A percentile compares a stretch with the other conserved stretches of the same genome.
These are phyloP conservation scores for Hofmannophila pseudospretella DNA, from an alignment of 2,888 invertebrate species.

Conservation along the genomic window DNA sequence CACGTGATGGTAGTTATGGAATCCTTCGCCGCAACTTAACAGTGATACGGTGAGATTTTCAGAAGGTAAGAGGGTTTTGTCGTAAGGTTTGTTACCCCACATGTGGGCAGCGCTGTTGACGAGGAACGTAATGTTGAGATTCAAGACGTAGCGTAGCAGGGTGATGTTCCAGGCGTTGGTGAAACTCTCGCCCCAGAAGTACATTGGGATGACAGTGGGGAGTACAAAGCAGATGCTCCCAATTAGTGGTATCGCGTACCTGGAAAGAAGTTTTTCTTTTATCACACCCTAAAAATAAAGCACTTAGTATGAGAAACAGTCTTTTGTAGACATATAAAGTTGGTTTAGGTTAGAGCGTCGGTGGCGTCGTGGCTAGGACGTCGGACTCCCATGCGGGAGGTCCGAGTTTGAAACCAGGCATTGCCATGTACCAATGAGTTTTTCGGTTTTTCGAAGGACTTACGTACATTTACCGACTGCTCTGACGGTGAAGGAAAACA, in stretches of 20 bases:
- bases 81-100: slow-evolving; percentile 62
- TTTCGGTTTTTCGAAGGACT: too few relatives aligned
- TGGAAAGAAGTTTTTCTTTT: too few relatives aligned
- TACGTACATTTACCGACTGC: too few relatives aligned
- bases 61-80: slow-evolving; percentile 38
- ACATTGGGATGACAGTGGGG: slow-evolving; percentile 61
- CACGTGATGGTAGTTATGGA: slow-evolving; percentile 47
- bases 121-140: slow-evolving; percentile 76
- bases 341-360: too few relatives aligned
- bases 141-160: slow-evolving; percentile 71
- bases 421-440: too few relatives aligned
- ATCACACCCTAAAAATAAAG: too few relatives aligned
- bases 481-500: too few relatives aligned
- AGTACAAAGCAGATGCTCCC: slow-evolving; percentile 72
- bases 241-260: slow-evolving; percentile 80
- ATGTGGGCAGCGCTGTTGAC: slow-evolving; percentile 82
- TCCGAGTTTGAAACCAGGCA: too few relatives aligned
- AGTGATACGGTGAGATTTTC: slow-evolving; percentile 30
- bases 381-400: too few relatives aligned
- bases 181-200: slow-evolving; percentile 75
- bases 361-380: too few relatives aligned
- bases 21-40: slow-evolving; percentile 39
- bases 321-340: too few relatives aligned
- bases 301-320: too few relatives aligned
- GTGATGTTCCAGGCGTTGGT: slow-evolving; percentile 45